phyloP scores from a whole-genome alignment of 1,140 invertebrate species.

The Asobara japonica region DNA sequence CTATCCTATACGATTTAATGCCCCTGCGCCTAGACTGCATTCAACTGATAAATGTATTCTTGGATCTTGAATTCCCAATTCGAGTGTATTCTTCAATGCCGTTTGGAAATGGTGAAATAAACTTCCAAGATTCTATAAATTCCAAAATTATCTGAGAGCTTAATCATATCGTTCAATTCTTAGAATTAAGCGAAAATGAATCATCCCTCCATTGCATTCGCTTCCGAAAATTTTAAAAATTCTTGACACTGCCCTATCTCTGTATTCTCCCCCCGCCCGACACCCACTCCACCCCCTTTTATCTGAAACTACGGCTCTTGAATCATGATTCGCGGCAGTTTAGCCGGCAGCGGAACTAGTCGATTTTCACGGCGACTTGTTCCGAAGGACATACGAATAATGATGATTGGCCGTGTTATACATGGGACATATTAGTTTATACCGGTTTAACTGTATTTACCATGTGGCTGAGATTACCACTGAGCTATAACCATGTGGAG shows the following conservation, averaged over 20 bases:
- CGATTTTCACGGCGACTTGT: conserved; percentile 43
- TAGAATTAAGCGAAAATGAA: no score
- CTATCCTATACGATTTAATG: not conserved
- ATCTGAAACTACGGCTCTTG: conserved; percentile 5
- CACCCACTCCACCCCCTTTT: not conserved
- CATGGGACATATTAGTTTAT: conserved; percentile 7
- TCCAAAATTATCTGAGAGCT: no score
- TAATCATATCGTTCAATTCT: no score
- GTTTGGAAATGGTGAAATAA: no score
- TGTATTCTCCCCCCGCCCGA: not conserved
- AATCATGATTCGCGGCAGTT: conserved; percentile 1
- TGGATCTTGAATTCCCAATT: no score
- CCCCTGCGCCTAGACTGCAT: no score
- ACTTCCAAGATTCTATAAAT: no score
- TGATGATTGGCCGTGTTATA: conserved; percentile 25
- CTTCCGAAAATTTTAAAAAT: not conserved
- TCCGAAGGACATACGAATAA: conserved; percentile 43
- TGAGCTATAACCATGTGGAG: not conserved
- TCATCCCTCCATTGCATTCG: no score
- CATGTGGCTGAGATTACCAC: not conserved
- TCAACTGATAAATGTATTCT: no score
- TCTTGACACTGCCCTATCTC: not conserved
- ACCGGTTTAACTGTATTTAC: not conserved
- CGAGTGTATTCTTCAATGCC: no score
- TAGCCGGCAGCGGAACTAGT: conserved; percentile 38